Evolutionary conservation across 2,797 vertebrate species (phyloP).

Genomic region (Phalanger gymnotis): DNA sequence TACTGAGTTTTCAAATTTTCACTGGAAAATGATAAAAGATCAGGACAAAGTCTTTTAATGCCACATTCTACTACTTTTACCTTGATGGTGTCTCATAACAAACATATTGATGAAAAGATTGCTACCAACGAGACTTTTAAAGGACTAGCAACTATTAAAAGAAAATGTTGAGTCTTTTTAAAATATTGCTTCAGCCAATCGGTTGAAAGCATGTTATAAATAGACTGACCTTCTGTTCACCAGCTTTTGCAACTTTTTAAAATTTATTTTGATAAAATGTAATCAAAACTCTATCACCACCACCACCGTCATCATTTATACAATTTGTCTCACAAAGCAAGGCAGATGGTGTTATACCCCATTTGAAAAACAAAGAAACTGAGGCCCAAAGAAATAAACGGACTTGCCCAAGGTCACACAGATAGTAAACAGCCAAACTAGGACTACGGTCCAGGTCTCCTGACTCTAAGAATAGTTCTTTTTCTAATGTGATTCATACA

Average conservation of each 20-base stretch:
- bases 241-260: background rate
- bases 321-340: background rate
- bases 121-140: background rate
- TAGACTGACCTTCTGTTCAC: background rate
- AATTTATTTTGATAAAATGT: background rate
- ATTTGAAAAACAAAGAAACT: background rate
- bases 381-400: background rate
- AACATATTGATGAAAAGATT: background rate
- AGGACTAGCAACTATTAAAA: background rate
- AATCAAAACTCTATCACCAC: background rate
- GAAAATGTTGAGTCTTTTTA: background rate
- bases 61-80: background rate
- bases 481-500: background rate
- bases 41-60: background rate
- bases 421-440: background rate
- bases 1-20: background rate
- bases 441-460: background rate
- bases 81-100: background rate
- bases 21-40: background rate
- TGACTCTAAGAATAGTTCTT: background rate
- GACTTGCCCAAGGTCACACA: background rate
- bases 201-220: background rate
- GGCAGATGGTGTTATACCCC: background rate
- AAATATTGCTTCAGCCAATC: background rate
- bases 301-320: background rate